Evolutionary conservation across 2,888 invertebrate species (phyloP), one percentile per base, ranked within the genome.

Genomic region (Phyllotreta striolata): DNA sequence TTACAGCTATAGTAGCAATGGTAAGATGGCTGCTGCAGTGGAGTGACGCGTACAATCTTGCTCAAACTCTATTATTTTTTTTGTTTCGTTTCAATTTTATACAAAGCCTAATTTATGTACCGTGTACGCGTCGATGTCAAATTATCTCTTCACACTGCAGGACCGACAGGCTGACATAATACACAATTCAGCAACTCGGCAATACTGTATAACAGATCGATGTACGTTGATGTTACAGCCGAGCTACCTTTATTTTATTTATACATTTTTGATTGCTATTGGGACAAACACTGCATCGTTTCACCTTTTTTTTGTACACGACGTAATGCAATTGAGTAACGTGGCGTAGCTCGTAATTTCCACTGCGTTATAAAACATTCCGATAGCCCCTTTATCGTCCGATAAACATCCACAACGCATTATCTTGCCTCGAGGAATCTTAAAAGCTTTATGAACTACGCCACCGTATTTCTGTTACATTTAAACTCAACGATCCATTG

Each of bases 121-220:
- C 10, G 58, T n/a, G n/a, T 63, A 63, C 59, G 63, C 59, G 55
- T 47, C 63, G 59, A 44, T 51, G 63, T 59, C 55, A 59, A 59
- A 37, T 40, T 55, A n/a, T n/a, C n/a, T 47, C 35, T 41, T 44
- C 49, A 73, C 74, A 77, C 76, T 76, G 77, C 77, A 75, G 75
- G 77, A 77, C 77, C 77, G 76, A 77, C 75, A 74, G 77, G 76
- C 76, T 76, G 77, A 77, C 76, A 74, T 72, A 35, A 44, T 47
- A 8, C 46, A 5, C 6, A 44, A 13, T 74, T 74, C 71, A 37
- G 67, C 66, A 74, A 69, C 70, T 75, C 74, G 73, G 73, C 68
- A 46, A 38, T 47, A n/a, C n/a, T n/a, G 51, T 55, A 24, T 24
- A 24, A 24, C 24, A 24, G 24, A 24, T 37, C 38, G 52, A 40